Evolutionary conservation across 1,140 invertebrate species (phyloP), one percentile per base, ranked within the genome.

Genomic region (Drosophila santomea): DNA sequence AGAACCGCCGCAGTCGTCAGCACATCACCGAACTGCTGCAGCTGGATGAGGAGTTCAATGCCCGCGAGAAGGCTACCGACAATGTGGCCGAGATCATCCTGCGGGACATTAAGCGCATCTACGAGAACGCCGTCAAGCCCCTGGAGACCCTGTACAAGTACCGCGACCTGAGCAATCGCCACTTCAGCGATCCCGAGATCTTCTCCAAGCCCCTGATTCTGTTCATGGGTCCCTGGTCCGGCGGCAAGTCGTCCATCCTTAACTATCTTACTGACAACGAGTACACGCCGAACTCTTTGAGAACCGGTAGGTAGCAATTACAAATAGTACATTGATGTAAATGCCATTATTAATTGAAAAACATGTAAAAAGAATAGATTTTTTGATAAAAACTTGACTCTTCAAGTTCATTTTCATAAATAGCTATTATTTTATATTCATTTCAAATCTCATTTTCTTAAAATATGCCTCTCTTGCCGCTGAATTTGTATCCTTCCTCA

Each of bases 201-300:
- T 98, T 98, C 93, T 98, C 97, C 0, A 98, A 98, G 92, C 98
- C 98, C 8, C 93, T 98, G 85, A 94, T 98, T 45, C 93, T 99
- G 0, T 98, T 99, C 83, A 97, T 98, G 96, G 98, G 98, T 39
- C 97, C 98, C 23, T 98, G 97, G 97, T 98, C 97, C 84, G 97
- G 97, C 72, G 98, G 98, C 76, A 99, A 99, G 93, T 98, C 97
- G 4, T 96, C 97, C 10, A 97, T 98, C 71, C 95, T 98, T 54
- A 99, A 99, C 93, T 99, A 98, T 93, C 93, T 99, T 51, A 94
- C 98, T 14, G 96, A 97, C 63, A 96, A 96, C 71, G 97, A 98
- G 92, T 97, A 96, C 91, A 97, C 95, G 5, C 94, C 96, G 75
- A 95, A 95, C 88, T 95, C 97, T 52, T 93, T 98, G 74, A 95